Conservation (phyloP, 2,113 vertebrate genomes). For the Chloropsis hardwickii region DNA sequence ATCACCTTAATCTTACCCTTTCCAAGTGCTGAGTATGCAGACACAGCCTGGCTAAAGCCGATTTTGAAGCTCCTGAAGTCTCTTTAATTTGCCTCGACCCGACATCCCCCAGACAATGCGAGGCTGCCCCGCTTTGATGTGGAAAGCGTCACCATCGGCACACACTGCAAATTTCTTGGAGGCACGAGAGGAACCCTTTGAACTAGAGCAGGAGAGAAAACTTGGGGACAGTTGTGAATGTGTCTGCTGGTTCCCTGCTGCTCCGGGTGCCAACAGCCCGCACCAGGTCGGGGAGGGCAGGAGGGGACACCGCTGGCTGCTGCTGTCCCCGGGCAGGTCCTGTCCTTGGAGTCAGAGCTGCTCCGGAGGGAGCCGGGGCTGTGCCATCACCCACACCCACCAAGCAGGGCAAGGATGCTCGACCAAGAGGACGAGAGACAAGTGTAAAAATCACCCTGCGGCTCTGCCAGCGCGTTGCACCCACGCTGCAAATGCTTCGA, state of each 20-base stretch:
- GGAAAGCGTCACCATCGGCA: conserved; percentile 54
- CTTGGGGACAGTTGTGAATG: conserved; percentile 53
- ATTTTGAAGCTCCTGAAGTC: neutral
- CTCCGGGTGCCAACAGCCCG: neutral
- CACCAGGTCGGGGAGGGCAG: neutral
- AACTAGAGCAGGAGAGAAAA: conserved; percentile 59
- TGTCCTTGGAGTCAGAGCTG: neutral
- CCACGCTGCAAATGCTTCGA: neutral
- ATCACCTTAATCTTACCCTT: neutral
- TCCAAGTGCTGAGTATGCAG: neutral
- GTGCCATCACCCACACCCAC: neutral
- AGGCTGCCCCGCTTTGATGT: conserved; percentile 63
- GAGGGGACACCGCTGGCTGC: neutral
- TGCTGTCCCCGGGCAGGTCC: neutral
- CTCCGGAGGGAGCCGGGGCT: neutral
- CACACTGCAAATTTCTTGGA: conserved; percentile 51
- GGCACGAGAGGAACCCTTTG: conserved; percentile 60
- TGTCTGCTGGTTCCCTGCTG: conserved; percentile 55
- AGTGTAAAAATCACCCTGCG: neutral
- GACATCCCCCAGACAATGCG: conserved; percentile 37
- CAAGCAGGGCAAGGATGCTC: neutral
- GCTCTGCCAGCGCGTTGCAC: neutral
- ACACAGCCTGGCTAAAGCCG: neutral
- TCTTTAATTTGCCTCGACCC: neutral
- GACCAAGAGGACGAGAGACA: neutral